These are phyloP conservation scores for Xestia rhomboidea DNA, from an alignment of 2,888 invertebrate species.

Conservation along the genomic window DNA sequence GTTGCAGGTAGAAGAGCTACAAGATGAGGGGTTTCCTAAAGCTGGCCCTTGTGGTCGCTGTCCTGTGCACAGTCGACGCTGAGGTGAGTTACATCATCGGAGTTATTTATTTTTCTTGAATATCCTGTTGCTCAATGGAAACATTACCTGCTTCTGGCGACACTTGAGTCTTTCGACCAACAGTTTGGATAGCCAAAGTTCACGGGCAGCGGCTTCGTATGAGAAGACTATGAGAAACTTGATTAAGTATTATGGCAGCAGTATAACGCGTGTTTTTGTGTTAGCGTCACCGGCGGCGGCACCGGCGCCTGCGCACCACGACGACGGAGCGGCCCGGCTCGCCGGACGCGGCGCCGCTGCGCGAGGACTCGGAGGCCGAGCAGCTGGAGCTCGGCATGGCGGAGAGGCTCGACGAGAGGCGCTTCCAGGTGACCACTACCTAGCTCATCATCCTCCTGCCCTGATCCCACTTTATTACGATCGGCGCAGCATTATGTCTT, in stretches of 20 bases:
- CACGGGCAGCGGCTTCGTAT: neutral
- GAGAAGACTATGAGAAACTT: neutral
- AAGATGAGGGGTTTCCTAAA: slow-evolving; percentile 82
- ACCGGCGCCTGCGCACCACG: slow-evolving; percentile 82
- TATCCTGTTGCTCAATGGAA: neutral
- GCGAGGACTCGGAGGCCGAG: slow-evolving; percentile 80
- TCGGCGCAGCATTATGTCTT: neutral
- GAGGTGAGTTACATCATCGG: slow-evolving; percentile 70
- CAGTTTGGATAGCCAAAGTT: neutral
- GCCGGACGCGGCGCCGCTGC: slow-evolving; percentile 63
- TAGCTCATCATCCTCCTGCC: neutral
- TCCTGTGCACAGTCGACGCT: slow-evolving; percentile 81
- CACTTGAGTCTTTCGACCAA: neutral
- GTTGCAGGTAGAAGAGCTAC: slow-evolving; percentile 64
- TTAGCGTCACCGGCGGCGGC: slow-evolving; percentile 78
- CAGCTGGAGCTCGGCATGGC: slow-evolving; percentile 84
- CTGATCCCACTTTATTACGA: no score
- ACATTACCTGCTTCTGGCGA: neutral
- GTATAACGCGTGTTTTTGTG: neutral
- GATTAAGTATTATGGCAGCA: neutral
- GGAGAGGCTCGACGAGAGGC: slow-evolving; percentile 83
- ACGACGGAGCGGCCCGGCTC: slow-evolving; percentile 75
- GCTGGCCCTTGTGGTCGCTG: slow-evolving; percentile 83
- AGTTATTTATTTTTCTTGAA: no score
- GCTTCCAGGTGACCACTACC: slow-evolving; percentile 80